Evolutionary conservation across 2,888 invertebrate genomes (phyloP), one percentile per base, ranked within the genome.

Genomic region (Tortrix viridana): DNA sequence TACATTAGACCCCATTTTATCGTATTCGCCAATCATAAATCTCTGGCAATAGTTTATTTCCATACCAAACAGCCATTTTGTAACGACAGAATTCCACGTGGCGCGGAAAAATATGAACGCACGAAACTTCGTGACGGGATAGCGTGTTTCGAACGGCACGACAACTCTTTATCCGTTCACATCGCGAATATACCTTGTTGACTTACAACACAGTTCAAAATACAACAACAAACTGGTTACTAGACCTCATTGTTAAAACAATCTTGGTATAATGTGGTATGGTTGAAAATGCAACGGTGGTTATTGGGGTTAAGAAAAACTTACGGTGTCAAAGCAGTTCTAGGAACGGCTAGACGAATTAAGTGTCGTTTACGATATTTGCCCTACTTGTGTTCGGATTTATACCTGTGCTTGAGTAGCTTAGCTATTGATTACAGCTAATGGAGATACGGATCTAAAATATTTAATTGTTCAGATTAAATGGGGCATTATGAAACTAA

Each of bases 91-190:
- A 63, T 63, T 47, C 54, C 54, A 50, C 44, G 67, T 54, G 68
- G 62, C 63, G 71, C 70, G 74, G 38, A 71, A 79, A 85, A 89
- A 87, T 86, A 85, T 81, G 85, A 80, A 83, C 85, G 75, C 86
- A 86, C 85, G 85, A 80, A 73, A 79, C 73, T 83, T 86, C 89
- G 89, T 89, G 89, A 84, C 82, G 76, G 76, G 67, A 71, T 84
- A 70, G 85, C 87, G 84, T 87, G 86, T 71, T n/a, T n/a, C 19
- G 26, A 19, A 38, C 44, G 37, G 65, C 70, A 71, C 60, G 67
- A 53, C 63, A 53, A 65, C 47, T 63, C 48, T 64, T 67, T 54
- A 62, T 57, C 62, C 56, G 46, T 23, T 12, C 12, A 23, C 18
- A 46, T 23, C 38, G 26, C 19, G n/a, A 14, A 50, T 19, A 23